Conservation (phyloP, 2,797 vertebrate genomes). For the Lepidocolaptes lacrymiger region DNA sequence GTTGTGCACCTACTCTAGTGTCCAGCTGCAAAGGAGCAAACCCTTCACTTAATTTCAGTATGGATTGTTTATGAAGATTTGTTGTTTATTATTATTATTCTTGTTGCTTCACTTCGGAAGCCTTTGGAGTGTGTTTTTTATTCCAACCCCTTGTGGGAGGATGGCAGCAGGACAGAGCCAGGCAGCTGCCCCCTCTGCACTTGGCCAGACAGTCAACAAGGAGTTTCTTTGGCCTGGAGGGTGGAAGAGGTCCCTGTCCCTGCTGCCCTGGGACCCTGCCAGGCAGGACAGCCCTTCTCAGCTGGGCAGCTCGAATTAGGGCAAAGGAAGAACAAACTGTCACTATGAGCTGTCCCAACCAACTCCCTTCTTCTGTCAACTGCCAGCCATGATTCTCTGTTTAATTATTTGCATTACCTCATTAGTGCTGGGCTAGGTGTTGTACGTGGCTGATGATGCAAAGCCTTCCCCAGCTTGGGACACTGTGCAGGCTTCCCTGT, state of each 20-base stretch:
- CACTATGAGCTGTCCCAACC: slow-evolving; percentile 29
- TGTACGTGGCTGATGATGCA: not conserved
- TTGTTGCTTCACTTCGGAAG: not conserved
- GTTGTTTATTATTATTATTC: not conserved
- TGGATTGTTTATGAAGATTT: not conserved
- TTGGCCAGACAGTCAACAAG: not conserved
- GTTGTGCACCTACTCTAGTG: not conserved
- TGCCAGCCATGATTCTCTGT: slow-evolving; percentile 21
- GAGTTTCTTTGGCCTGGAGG: not conserved
- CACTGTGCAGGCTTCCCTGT: not conserved
- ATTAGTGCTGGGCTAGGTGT: not conserved
- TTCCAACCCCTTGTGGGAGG: not conserved
- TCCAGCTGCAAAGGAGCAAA: not conserved
- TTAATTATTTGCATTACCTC: slow-evolving; percentile 55
- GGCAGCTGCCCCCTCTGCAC: not conserved
- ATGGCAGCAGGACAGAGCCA: not conserved
- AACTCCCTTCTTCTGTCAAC: slow-evolving; percentile 52
- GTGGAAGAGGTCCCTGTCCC: not conserved
- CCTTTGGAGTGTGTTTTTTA: not conserved
- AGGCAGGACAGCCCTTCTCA: not conserved
- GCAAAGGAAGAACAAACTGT: slow-evolving; percentile 25
- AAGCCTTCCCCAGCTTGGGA: not conserved
- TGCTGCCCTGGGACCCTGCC: not conserved
- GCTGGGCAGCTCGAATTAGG: not conserved
- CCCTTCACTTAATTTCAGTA: not conserved